A percentile compares a stretch with the other conserved stretches of the same genome.
Conservation (phyloP, 2,888 invertebrate genomes). For the Drepana falcataria region DNA sequence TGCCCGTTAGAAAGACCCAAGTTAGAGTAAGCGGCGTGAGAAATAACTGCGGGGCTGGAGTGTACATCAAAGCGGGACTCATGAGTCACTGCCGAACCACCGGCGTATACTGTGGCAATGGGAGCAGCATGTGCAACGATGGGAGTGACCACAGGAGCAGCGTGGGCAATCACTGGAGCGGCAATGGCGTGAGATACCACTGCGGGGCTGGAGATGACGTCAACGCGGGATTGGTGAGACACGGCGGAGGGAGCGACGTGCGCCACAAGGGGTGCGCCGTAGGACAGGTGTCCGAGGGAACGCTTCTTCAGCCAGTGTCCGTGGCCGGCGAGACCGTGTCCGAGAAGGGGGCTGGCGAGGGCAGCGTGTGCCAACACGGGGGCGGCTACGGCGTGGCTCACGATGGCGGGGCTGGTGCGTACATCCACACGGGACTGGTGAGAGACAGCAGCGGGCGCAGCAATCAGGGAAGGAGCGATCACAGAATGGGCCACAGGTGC, state of each 20-base stretch:
- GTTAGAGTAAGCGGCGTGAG: neutral
- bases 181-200: conserved; percentile 42
- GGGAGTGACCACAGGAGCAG: conserved; percentile 29
- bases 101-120: conserved; percentile 14
- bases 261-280: conserved; percentile 35
- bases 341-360: conserved; percentile 25
- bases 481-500: conserved; percentile 15
- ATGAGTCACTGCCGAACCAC: conserved; percentile 45
- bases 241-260: conserved; percentile 57
- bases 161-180: conserved; percentile 27
- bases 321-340: conserved; percentile 29
- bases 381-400: conserved; percentile 27
- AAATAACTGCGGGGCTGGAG: conserved; percentile 18
- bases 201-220: conserved; percentile 34
- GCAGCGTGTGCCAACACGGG: conserved; percentile 18
- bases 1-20: conserved; percentile 10
- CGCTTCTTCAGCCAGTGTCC: conserved; percentile 49
- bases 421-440: conserved; percentile 50
- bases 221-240: conserved; percentile 68
- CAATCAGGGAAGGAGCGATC: conserved; percentile 21
- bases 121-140: conserved; percentile 30
- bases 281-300: conserved; percentile 40
- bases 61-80: conserved; percentile 27
- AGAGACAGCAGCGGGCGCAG: conserved; percentile 30
- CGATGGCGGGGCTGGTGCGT: conserved; percentile 38